phyloP scores from a whole-genome alignment of 2,113 vertebrate genomes.

The Apeltes quadracus region DNA sequence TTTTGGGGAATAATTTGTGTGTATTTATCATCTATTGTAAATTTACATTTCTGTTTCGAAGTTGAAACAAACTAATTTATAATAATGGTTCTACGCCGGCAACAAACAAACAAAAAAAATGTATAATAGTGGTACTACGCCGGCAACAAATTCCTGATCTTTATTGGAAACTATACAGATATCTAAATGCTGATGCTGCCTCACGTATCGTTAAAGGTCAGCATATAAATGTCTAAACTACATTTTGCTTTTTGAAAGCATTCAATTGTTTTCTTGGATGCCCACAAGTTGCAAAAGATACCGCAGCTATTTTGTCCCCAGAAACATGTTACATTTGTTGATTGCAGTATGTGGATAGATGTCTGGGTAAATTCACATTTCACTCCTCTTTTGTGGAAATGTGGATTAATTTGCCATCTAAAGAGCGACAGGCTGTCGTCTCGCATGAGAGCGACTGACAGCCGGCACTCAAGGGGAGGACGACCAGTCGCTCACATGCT shows the following conservation, averaged over 20 bases:
- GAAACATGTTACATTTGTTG: background rate
- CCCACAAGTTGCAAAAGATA: background rate
- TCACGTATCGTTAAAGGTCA: slow-evolving; percentile 34
- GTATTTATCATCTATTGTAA: background rate
- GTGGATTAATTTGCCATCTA: slow-evolving; percentile 24
- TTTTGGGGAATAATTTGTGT: background rate
- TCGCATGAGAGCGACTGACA: background rate
- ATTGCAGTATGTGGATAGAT: background rate
- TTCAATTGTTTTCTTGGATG: background rate
- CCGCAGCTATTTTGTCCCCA: background rate
- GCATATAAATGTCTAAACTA: background rate
- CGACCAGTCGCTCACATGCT: background rate
- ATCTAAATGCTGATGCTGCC: background rate
- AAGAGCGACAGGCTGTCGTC: slow-evolving; percentile 2
- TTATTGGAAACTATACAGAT: too few species aligned
- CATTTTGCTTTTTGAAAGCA: background rate
- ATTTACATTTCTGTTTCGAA: too few species aligned
- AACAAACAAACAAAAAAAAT: too few species aligned
- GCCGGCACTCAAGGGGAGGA: slow-evolving; percentile 1
- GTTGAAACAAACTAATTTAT: too few species aligned
- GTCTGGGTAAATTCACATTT: background rate
- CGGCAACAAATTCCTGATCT: too few species aligned
- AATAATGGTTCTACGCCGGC: too few species aligned
- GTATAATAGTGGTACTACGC: too few species aligned
- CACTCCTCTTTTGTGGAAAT: slow-evolving; percentile 13